Conservation (phyloP, 1,140 invertebrate genomes). For the Anagrus nilaparvatae region DNA sequence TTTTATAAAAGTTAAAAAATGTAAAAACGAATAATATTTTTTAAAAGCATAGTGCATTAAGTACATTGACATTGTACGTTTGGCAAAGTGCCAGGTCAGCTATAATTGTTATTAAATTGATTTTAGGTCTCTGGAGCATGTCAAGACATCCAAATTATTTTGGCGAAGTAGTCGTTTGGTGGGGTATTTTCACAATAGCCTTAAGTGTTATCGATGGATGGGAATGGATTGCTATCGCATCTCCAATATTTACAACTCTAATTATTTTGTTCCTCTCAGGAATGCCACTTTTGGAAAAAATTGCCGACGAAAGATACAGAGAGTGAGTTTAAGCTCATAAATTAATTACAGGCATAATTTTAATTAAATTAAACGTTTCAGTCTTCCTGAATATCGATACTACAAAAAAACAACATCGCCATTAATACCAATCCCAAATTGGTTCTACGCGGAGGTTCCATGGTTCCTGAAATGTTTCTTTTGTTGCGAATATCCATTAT, state of each 20-base stretch:
- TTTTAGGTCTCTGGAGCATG: conserved; percentile 71
- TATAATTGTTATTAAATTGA: too few relatives aligned
- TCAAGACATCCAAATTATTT: conserved; percentile 93
- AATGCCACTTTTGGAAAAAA: conserved; percentile 74
- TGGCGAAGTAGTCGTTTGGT: conserved; percentile 89
- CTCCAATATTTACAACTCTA: conserved; percentile 77
- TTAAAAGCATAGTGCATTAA: conserved; percentile 6
- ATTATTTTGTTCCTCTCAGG: conserved; percentile 84
- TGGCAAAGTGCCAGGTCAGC: too few relatives aligned
- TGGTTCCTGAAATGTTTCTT: conserved; percentile 68
- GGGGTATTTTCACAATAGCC: conserved; percentile 85
- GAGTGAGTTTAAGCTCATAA: conserved; percentile 53
- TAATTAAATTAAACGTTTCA: conserved; percentile 26
- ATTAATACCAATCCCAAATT: conserved; percentile 74
- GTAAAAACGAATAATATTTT: not conserved
- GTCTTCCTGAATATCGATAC: conserved; percentile 70
- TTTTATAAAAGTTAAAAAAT: not conserved
- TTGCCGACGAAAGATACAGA: conserved; percentile 77
- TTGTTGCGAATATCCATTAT: conserved; percentile 81
- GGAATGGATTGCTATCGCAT: conserved; percentile 76
- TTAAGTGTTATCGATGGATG: conserved; percentile 71
- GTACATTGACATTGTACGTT: conserved; percentile 1
- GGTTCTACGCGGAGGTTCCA: conserved; percentile 74
- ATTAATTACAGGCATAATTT: not conserved
- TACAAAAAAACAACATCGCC: conserved; percentile 82